Evolutionary conservation across 2,888 invertebrate genomes (phyloP).

Genomic region (Neoascia interrupta): DNA sequence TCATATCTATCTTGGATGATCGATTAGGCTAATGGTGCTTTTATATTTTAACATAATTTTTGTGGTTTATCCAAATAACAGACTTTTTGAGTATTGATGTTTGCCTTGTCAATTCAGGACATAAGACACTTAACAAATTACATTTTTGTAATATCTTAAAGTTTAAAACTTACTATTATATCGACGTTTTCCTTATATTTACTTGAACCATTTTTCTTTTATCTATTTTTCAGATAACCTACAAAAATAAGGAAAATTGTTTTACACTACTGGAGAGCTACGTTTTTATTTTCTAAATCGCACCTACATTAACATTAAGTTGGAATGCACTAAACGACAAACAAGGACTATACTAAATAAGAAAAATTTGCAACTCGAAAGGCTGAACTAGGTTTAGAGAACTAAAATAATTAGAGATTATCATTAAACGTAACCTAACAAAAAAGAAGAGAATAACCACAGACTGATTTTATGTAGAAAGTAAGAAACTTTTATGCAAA

Average conservation of each 20-base stretch:
- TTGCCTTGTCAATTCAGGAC: too few species aligned
- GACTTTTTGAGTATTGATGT: too few species aligned
- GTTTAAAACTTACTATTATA: too few species aligned
- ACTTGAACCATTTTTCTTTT: neutral
- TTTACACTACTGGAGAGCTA: conserved; percentile 53
- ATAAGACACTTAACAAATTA: too few species aligned
- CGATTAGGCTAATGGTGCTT: too few species aligned
- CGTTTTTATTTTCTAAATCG: conserved; percentile 3
- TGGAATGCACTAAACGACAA: conserved; percentile 62
- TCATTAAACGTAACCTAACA: conserved; percentile 47
- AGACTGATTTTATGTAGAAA: conserved; percentile 72
- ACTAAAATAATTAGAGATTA: conserved; percentile 51
- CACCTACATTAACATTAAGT: conserved; percentile 28
- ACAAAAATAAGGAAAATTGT: conserved; percentile 32
- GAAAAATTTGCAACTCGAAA: conserved; percentile 67
- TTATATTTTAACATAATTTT: too few species aligned
- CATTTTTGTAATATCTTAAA: too few species aligned
- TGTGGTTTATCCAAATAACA: too few species aligned
- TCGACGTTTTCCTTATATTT: neutral
- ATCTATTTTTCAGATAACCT: conserved; percentile 50
- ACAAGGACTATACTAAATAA: conserved; percentile 59
- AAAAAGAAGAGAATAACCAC: conserved; percentile 63
- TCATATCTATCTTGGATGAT: too few species aligned
- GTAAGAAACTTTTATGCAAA: conserved; percentile 40
- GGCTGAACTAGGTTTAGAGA: conserved; percentile 69